These are phyloP conservation scores for Agapetus fuscipes DNA, from an alignment of 2,888 invertebrate species.

Conservation along the genomic window DNA sequence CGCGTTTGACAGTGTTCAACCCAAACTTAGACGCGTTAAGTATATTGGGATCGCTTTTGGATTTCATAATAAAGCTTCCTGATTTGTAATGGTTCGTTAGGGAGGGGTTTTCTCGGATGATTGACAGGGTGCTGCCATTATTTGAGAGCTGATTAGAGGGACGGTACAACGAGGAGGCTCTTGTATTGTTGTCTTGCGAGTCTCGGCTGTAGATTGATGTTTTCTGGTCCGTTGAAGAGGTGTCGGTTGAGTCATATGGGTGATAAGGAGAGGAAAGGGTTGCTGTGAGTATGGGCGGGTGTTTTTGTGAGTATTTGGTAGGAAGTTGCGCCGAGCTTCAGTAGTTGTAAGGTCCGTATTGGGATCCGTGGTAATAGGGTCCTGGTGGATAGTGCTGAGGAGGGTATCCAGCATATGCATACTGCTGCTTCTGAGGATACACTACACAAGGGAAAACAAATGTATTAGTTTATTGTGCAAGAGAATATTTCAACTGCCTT, in stretches of 20 bases:
- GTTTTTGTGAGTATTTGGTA: constrained; percentile 2
- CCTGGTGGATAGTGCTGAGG: constrained; percentile 76
- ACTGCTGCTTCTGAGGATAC: constrained; percentile 90
- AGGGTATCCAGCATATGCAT: constrained; percentile 83
- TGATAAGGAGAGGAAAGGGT: not conserved
- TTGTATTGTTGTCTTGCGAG: not conserved
- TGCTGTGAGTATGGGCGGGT: not conserved
- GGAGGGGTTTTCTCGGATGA: constrained; percentile 37
- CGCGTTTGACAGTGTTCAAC: not conserved
- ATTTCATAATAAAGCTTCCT: constrained; percentile 13
- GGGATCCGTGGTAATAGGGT: constrained; percentile 85
- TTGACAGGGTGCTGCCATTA: constrained; percentile 33
- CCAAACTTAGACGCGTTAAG: not conserved
- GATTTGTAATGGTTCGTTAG: constrained; percentile 18
- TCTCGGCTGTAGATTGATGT: no score
- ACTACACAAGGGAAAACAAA: constrained; percentile 45
- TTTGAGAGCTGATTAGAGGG: constrained; percentile 6
- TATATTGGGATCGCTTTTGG: constrained; percentile 12
- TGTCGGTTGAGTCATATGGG: not conserved
- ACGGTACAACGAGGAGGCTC: constrained; percentile 8
- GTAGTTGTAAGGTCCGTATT: constrained; percentile 90
- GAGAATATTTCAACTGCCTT: not conserved
- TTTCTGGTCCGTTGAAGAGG: not conserved
- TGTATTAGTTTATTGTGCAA: constrained; percentile 20
- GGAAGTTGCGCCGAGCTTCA: constrained; percentile 50